phyloP scores from a whole-genome alignment of 2,797 vertebrate species.

The Morelia viridis region DNA sequence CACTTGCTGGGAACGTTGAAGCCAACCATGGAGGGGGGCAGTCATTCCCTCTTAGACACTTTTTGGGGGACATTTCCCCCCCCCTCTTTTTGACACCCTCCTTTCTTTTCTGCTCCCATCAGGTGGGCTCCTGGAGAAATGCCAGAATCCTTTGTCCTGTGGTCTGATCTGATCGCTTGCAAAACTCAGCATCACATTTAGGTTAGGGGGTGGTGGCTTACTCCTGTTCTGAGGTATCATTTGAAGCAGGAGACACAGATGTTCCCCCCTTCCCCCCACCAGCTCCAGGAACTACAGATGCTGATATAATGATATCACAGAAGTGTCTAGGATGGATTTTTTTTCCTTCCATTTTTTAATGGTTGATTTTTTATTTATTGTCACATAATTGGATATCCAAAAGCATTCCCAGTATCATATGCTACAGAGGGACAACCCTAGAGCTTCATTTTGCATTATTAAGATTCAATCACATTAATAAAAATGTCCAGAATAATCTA shows the following conservation, averaged over 20 bases:
- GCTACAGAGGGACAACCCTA: neutral
- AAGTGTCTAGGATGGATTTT: neutral
- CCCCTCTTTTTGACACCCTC: neutral
- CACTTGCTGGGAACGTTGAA: neutral
- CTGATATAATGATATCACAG: neutral
- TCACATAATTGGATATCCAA: neutral
- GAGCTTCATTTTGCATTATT: neutral
- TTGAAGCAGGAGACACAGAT: neutral
- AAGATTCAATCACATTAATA: neutral
- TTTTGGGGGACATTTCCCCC: accelerated
- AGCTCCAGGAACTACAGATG: neutral
- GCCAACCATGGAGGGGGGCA: neutral
- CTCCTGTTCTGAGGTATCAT: neutral
- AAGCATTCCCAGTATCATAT: neutral
- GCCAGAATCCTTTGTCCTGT: neutral
- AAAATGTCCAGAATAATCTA: neutral
- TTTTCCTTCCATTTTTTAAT: neutral
- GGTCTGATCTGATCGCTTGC: neutral
- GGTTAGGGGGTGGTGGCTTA: neutral
- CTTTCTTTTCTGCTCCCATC: neutral
- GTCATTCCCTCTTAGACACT: neutral
- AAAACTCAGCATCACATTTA: neutral
- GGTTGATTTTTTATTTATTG: neutral
- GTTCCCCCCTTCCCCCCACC: neutral
- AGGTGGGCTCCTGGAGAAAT: neutral